Percentiles rank a stretch among this genome's conserved stretches.
Conservation (phyloP, 2,797 vertebrate genomes). For the Neopelma chrysocephalum region DNA sequence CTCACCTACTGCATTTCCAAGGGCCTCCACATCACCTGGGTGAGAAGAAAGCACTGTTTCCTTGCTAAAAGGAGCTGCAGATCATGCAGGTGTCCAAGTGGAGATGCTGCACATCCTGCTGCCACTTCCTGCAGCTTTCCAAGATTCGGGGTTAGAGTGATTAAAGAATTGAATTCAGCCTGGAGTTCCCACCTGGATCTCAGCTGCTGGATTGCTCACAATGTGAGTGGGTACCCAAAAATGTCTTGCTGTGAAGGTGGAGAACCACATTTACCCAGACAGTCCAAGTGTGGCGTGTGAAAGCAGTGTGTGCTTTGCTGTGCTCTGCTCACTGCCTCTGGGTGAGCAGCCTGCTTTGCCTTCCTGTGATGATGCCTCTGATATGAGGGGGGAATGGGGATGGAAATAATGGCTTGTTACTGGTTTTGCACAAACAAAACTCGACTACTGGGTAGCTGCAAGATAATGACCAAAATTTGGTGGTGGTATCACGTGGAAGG, state of each 20-base stretch:
- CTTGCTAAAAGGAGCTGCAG: neutral
- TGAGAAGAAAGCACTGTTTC: neutral
- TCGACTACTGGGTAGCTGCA: neutral
- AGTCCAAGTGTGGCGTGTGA: neutral
- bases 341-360: neutral
- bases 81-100: neutral
- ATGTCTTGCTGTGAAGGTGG: neutral
- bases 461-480: neutral
- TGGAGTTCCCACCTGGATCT: neutral
- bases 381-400: fast-evolving
- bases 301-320: neutral
- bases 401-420: neutral
- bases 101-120: neutral
- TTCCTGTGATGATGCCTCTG: neutral
- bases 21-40: neutral
- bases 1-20: neutral
- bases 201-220: neutral
- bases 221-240: neutral
- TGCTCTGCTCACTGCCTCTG: neutral
- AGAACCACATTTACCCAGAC: neutral
- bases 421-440: neutral
- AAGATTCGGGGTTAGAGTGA: neutral
- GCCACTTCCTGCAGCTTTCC: neutral
- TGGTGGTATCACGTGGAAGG: neutral
- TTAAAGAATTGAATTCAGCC: neutral